A percentile compares a stretch with the other conserved stretches of the same genome.
These are phyloP conservation scores for Pachliopta kotzebuea DNA, from an alignment of 2,888 invertebrate species.

Conservation along the genomic window DNA sequence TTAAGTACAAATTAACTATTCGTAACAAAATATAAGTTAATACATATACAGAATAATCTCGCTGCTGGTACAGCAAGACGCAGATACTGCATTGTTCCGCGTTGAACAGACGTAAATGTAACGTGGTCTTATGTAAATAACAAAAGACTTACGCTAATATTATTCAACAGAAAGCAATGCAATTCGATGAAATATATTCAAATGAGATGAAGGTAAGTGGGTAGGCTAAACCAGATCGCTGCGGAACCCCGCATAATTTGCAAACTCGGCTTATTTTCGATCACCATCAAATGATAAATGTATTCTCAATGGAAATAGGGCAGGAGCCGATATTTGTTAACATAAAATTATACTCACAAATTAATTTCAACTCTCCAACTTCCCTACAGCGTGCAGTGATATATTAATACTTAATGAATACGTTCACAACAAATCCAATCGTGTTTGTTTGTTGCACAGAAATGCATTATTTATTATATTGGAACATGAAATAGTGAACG, in stretches of 20 bases:
- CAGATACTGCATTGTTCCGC: slow-evolving; percentile 5
- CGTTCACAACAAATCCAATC: slow-evolving; percentile 25
- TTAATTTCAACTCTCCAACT: slow-evolving; percentile 42
- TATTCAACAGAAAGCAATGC: slow-evolving; percentile 30
- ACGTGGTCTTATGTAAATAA: slow-evolving; percentile 24
- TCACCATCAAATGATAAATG: slow-evolving; percentile 65
- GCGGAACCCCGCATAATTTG: slow-evolving; percentile 44
- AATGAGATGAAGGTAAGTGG: slow-evolving; percentile 32
- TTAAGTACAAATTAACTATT: no score
- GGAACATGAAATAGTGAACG: neutral
- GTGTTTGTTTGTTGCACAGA: slow-evolving; percentile 20
- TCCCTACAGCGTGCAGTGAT: slow-evolving; percentile 13
- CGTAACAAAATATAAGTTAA: no score
- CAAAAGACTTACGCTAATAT: slow-evolving; percentile 26
- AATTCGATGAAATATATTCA: slow-evolving; percentile 29
- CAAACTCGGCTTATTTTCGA: slow-evolving; percentile 57
- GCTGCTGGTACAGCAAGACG: neutral
- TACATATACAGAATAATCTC: no score
- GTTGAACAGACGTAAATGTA: slow-evolving; percentile 5
- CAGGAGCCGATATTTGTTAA: slow-evolving; percentile 55
- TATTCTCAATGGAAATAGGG: slow-evolving; percentile 53
- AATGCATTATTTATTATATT: slow-evolving; percentile 26
- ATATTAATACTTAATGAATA: slow-evolving; percentile 29
- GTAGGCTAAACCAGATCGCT: slow-evolving; percentile 39
- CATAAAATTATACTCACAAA: slow-evolving; percentile 70